Percentiles rank a stretch among this genome's conserved stretches.
Conservation (phyloP, 2,797 vertebrate genomes). For the Lacerta agilis region DNA sequence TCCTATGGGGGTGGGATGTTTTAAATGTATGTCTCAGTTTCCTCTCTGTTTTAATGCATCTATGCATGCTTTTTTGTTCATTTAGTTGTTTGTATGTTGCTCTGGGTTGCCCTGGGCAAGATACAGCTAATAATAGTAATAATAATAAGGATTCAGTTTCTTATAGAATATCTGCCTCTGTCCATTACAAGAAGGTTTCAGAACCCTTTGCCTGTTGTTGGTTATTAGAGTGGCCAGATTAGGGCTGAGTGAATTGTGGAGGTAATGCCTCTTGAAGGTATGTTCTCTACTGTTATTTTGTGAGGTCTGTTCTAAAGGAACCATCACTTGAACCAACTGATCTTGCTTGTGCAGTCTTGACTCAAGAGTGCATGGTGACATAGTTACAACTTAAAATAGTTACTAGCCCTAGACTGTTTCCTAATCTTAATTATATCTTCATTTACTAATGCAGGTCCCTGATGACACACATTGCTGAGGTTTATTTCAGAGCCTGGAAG, state of each 20-base stretch:
- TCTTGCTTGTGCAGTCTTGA: no score
- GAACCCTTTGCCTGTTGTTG: background rate
- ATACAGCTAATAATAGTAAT: no score
- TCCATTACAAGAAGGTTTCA: background rate
- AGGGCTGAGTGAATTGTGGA: background rate
- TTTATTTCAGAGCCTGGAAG: constrained; percentile 97
- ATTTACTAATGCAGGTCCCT: constrained; percentile 75
- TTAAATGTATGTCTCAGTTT: background rate
- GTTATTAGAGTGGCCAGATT: background rate
- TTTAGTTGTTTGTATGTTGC: no score
- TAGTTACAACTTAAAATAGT: no score
- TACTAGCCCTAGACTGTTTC: background rate
- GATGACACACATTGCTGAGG: constrained; percentile 82
- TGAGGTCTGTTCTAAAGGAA: background rate
- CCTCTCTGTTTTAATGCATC: no score
- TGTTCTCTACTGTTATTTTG: background rate
- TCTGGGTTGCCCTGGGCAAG: no score
- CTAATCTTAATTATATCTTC: background rate
- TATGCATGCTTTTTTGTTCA: no score
- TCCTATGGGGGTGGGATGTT: no score
- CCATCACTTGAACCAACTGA: no score
- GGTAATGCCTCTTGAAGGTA: background rate
- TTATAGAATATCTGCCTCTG: background rate
- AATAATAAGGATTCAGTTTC: background rate
- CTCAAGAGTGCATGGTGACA: no score